Conservation (phyloP, 2,113 vertebrate genomes). For the Hyperopisus bebe region DNA sequence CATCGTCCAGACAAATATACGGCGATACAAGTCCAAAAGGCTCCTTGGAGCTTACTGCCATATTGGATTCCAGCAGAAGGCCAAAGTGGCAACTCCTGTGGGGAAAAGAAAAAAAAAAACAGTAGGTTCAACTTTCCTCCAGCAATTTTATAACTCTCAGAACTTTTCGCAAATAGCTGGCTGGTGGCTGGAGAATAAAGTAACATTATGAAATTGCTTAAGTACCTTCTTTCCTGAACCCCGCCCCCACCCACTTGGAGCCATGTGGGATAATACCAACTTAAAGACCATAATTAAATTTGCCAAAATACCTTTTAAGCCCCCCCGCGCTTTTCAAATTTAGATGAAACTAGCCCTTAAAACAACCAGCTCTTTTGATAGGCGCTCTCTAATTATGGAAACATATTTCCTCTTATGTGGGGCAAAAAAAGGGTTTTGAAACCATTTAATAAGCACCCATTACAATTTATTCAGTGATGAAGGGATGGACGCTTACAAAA, state of each 20-base stretch:
- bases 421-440: constrained; percentile 29
- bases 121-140: background rate
- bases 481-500: constrained; percentile 32
- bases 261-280: constrained; percentile 40
- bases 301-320: constrained; percentile 31
- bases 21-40: background rate
- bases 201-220: constrained; percentile 28
- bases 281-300: constrained; percentile 52
- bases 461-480: constrained; percentile 26
- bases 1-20: background rate
- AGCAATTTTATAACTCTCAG: constrained; percentile 9
- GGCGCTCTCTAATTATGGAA: constrained; percentile 36
- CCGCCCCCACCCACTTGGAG: constrained; percentile 6
- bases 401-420: constrained; percentile 22
- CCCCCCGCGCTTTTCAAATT: constrained; percentile 13
- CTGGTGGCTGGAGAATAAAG: constrained; percentile 35
- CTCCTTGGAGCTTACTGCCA: background rate
- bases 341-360: constrained; percentile 22
- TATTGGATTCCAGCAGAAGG: background rate
- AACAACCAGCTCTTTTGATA: constrained; percentile 30
- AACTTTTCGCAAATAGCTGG: constrained; percentile 30
- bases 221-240: background rate
- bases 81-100: background rate
- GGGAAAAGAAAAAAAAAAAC: background rate
- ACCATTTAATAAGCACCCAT: background rate